These are phyloP conservation scores for Sebastes fasciatus DNA, from an alignment of 2,113 vertebrate species.

Conservation along the genomic window DNA sequence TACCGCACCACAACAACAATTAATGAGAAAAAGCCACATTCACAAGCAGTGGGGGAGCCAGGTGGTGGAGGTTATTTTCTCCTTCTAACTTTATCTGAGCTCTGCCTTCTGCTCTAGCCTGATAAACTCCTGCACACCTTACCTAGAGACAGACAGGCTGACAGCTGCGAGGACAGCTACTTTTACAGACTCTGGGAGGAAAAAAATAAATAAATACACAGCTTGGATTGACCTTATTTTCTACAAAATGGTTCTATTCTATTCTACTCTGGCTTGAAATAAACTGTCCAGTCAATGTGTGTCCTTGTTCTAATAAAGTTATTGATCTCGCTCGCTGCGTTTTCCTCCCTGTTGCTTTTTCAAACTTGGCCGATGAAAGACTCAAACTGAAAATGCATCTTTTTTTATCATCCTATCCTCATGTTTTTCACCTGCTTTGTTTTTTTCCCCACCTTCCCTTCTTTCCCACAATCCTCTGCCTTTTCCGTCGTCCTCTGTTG, in stretches of 20 bases:
- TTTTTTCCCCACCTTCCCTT: constrained; percentile 25
- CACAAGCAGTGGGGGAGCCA: constrained; percentile 70
- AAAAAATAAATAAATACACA: constrained; percentile 59
- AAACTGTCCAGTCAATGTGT: constrained; percentile 19
- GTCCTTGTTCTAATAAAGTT: constrained; percentile 44
- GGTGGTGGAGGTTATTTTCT: constrained; percentile 81
- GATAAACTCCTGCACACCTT: constrained; percentile 77
- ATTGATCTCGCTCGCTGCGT: constrained; percentile 43
- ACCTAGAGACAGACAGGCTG: constrained; percentile 74
- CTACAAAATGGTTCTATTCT: constrained; percentile 29
- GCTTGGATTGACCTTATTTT: constrained; percentile 61
- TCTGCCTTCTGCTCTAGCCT: constrained; percentile 77
- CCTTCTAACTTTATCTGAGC: constrained; percentile 80
- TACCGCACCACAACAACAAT: constrained; percentile 82
- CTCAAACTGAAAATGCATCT: neutral
- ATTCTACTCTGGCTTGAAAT: constrained; percentile 14
- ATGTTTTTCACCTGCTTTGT: constrained; percentile 29
- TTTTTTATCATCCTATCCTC: constrained; percentile 29
- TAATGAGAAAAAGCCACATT: constrained; percentile 81
- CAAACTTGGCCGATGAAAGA: constrained; percentile 8
- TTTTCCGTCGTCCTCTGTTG: constrained; percentile 62
- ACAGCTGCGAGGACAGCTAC: constrained; percentile 67
- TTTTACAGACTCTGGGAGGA: constrained; percentile 56
- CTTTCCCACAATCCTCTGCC: constrained; percentile 39
- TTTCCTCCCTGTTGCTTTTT: constrained; percentile 11